phyloP scores from a whole-genome alignment of 2,888 invertebrate genomes.

The Heliconius charithonia region DNA sequence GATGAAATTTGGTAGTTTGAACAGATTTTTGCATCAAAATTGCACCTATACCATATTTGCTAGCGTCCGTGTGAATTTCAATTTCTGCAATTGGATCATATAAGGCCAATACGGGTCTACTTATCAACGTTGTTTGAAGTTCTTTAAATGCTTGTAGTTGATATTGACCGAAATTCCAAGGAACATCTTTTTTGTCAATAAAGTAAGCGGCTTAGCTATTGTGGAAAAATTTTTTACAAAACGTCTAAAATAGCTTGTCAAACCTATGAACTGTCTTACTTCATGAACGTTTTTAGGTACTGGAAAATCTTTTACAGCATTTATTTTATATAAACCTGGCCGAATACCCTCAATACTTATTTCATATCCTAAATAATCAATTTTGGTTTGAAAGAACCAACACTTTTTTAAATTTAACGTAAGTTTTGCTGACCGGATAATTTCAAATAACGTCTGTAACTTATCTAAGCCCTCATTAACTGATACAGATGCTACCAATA shows the following conservation, averaged over 20 bases:
- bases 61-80: slow-evolving; percentile 49
- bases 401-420: background rate
- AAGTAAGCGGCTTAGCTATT: background rate
- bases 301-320: background rate
- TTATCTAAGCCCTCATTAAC: background rate
- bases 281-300: background rate
- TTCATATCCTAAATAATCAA: background rate
- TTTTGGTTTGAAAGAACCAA: background rate
- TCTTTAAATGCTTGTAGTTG: background rate
- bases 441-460: background rate
- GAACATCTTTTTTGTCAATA: background rate
- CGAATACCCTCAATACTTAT: background rate
- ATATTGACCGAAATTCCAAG: background rate
- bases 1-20: too few relatives aligned
- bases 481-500: background rate
- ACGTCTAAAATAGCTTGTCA: background rate
- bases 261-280: background rate
- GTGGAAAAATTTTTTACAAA: background rate
- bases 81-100: slow-evolving; percentile 38
- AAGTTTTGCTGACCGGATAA: background rate
- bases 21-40: background rate
- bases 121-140: slow-evolving; percentile 4
- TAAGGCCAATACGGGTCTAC: slow-evolving; percentile 43
- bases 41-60: slow-evolving; percentile 41
- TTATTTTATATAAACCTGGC: background rate